Base-by-base conservation (phyloP, 2,113 vertebrate species). In the Ictalurus furcatus region DNA sequence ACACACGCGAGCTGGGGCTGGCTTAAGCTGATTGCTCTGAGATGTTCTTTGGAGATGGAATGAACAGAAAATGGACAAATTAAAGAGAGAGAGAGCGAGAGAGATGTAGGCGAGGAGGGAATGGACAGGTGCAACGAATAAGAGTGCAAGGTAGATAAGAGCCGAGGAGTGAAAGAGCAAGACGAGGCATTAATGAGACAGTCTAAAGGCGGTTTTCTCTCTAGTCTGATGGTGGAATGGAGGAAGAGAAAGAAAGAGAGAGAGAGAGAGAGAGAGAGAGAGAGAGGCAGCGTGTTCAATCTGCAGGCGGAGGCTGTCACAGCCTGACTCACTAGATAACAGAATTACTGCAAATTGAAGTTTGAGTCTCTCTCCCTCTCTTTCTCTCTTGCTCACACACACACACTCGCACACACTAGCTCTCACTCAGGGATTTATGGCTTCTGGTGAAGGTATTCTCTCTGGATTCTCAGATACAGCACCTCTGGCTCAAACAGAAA, bases 331-430 rank as follows among this genome's bases (percentile, higher is more conserved):
- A 89, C 88, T 92, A 94, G 95, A 95, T 95, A 95, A 95, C 94
- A 94, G 93, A 95, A 94, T 95, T 93, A 95, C 94, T 93, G 92
- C 94, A 94, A 95, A 95, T 94, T 93, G 94, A 95, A 96, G 93
- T 93, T 92, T 63, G 85, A 91, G 85, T 79, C 86, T 89, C 69
- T 69, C 58, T 54, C 52, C 71, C 71, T 79, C 44, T 88, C 25
- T 88, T 88, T 90, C 90, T 89, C 86, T 59, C 85, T 80, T 37
- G 81, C 87, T 78, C 82, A 71, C 85, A 21, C 73, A n/a, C 67
- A 23, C 65, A 71, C 48, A 37, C 54, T 40, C 19, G 19, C 19
- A 13, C 34, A 65, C 65, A n/a, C 19, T 37, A 54, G 73, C 80
- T 86, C 89, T 87, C 67, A 78, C 84, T 56, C 59, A 88, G 83